These are phyloP conservation scores for Opisthograptis luteolata DNA, from an alignment of 2,888 invertebrate species.

Conservation along the genomic window DNA sequence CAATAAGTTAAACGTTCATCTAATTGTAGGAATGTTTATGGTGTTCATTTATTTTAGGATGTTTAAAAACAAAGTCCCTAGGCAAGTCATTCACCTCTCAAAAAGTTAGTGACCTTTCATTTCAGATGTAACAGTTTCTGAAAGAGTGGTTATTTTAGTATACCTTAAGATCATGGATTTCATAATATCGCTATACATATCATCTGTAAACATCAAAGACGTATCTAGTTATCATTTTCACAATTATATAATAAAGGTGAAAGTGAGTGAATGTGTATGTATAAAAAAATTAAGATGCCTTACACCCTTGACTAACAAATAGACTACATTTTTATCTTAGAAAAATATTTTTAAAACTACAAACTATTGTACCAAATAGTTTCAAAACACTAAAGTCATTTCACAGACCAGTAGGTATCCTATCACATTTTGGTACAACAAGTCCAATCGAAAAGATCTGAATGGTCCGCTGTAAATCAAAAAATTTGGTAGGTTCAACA, in stretches of 20 bases:
- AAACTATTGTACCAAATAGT: too few species aligned
- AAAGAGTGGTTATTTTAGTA: too few species aligned
- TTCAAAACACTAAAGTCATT: background rate
- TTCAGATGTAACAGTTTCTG: background rate
- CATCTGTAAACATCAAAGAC: background rate
- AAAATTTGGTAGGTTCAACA: slow-evolving; percentile 52
- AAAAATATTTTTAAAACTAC: background rate
- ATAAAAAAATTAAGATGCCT: too few species aligned
- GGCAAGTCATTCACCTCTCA: slow-evolving; percentile 17
- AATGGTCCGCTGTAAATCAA: slow-evolving; percentile 44
- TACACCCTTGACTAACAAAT: too few species aligned
- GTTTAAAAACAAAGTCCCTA: slow-evolving; percentile 21
- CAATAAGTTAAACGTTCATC: slow-evolving; percentile 54
- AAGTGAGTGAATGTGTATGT: too few species aligned
- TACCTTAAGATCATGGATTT: background rate
- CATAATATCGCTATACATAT: background rate
- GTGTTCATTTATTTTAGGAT: slow-evolving; percentile 30
- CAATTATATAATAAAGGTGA: too few species aligned
- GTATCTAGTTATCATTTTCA: too few species aligned
- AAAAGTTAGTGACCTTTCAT: slow-evolving; percentile 17
- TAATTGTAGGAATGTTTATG: slow-evolving; percentile 39
- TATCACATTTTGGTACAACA: slow-evolving; percentile 25
- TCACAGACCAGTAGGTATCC: slow-evolving; percentile 5
- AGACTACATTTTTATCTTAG: too few species aligned
- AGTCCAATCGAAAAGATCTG: slow-evolving; percentile 39